phyloP scores from a whole-genome alignment of 2,888 invertebrate genomes.

The Epinotia bilunana region DNA sequence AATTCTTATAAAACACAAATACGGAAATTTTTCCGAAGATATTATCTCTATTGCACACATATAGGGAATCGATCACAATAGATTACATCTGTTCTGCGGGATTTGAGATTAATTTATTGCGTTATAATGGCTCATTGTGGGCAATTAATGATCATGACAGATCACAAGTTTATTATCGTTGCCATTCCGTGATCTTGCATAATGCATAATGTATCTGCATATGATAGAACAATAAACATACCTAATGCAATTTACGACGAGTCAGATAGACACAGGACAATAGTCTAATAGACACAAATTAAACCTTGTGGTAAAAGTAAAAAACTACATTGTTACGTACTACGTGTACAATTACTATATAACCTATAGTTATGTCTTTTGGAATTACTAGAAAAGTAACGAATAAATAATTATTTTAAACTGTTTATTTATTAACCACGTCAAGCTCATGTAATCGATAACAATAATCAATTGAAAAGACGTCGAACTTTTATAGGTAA shows the following conservation, averaged over 20 bases:
- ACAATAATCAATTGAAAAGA: too few relatives aligned
- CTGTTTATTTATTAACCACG: too few relatives aligned
- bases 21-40: not conserved
- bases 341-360: too few relatives aligned
- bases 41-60: not conserved
- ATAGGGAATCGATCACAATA: not conserved
- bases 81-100: not conserved
- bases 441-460: too few relatives aligned
- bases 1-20: not conserved
- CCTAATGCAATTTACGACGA: conserved; percentile 1
- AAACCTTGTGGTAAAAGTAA: not conserved
- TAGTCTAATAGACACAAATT: not conserved
- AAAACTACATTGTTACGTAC: not conserved
- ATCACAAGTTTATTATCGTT: conserved; percentile 16
- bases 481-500: too few relatives aligned
- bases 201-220: not conserved
- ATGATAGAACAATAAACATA: not conserved
- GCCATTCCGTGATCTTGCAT: conserved; percentile 29
- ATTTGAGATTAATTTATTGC: conserved; percentile 6
- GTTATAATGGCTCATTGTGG: not conserved
- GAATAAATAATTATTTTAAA: too few relatives aligned
- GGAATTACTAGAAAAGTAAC: too few relatives aligned
- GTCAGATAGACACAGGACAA: not conserved
- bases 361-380: too few relatives aligned
- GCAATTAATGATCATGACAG: conserved; percentile 24